A percentile compares a stretch with the other conserved stretches of the same genome.
phyloP scores from a whole-genome alignment of 2,797 vertebrate species.

The Gobionotothen gibberifrons region DNA sequence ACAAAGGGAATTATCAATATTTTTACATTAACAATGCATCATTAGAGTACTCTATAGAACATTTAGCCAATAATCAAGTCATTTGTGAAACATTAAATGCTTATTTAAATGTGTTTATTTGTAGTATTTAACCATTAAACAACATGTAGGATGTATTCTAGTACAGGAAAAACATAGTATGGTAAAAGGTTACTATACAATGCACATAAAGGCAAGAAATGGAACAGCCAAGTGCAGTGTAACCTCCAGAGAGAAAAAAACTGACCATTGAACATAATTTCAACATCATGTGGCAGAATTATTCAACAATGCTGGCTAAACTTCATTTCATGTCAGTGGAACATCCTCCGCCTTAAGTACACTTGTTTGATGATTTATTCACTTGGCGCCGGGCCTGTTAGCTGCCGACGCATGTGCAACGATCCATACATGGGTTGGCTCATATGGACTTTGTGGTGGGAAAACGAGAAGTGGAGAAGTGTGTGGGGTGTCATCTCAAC shows the following conservation, averaged over 20 bases:
- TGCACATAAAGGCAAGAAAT: slow-evolving; percentile 17
- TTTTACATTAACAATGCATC: too few relatives aligned
- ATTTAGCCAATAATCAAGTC: too few relatives aligned
- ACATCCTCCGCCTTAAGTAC: slow-evolving; percentile 31
- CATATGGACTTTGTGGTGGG: background rate
- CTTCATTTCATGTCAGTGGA: slow-evolving; percentile 50
- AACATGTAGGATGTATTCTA: background rate
- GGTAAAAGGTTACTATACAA: slow-evolving; percentile 26
- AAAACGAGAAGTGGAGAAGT: slow-evolving; percentile 1
- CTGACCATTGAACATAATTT: slow-evolving; percentile 37
- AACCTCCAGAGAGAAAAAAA: slow-evolving; percentile 25
- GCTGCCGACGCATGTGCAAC: slow-evolving; percentile 38
- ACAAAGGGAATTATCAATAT: too few relatives aligned
- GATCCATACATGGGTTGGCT: slow-evolving; percentile 11
- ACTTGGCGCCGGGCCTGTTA: slow-evolving; percentile 33
- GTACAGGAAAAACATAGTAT: background rate
- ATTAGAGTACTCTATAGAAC: too few relatives aligned
- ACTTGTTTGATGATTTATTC: slow-evolving; percentile 69
- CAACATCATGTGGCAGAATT: slow-evolving; percentile 44
- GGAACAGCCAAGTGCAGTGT: background rate
- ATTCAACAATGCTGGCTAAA: slow-evolving; percentile 55
- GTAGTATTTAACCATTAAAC: background rate
- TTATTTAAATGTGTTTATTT: background rate
- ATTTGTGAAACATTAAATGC: too few relatives aligned
- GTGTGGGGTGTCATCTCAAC: slow-evolving; percentile 19